Conservation (phyloP, 2,113 vertebrate species). For the Triplophysa dalaica region DNA sequence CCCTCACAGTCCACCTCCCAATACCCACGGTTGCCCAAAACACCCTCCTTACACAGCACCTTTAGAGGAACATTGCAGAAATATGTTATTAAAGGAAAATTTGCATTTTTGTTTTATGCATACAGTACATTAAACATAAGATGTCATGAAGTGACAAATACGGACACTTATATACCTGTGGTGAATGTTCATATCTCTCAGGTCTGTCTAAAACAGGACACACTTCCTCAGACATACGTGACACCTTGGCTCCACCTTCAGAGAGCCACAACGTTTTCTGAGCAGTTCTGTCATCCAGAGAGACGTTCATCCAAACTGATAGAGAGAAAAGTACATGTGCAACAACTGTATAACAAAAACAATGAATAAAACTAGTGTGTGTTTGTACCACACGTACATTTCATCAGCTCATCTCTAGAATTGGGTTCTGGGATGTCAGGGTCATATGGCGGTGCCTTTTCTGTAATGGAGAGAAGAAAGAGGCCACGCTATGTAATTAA, state of each 20-base stretch:
- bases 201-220: conserved; percentile 75
- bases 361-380: background rate
- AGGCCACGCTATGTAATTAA: background rate
- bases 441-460: conserved; percentile 65
- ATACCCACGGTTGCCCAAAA: conserved; percentile 70
- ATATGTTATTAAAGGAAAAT: no score
- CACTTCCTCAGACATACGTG: conserved; percentile 65
- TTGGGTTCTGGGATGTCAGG: conserved; percentile 72
- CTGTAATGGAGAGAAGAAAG: conserved; percentile 54
- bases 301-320: conserved; percentile 69
- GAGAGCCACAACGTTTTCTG: conserved; percentile 78
- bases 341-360: background rate
- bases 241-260: conserved; percentile 67
- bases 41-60: conserved; percentile 73
- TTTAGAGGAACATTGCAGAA: conserved; percentile 30
- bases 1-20: conserved; percentile 76
- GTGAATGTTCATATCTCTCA: conserved; percentile 73
- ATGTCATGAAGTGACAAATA: background rate
- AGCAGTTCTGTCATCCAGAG: conserved; percentile 74
- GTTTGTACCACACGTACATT: conserved; percentile 59
- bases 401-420: conserved; percentile 72
- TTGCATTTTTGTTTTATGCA: background rate
- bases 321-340: background rate
- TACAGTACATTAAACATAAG: no score
- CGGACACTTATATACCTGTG: conserved; percentile 64